Evolutionary conservation across 2,888 invertebrate species (phyloP).

Genomic region (Melanophora roralis): DNA sequence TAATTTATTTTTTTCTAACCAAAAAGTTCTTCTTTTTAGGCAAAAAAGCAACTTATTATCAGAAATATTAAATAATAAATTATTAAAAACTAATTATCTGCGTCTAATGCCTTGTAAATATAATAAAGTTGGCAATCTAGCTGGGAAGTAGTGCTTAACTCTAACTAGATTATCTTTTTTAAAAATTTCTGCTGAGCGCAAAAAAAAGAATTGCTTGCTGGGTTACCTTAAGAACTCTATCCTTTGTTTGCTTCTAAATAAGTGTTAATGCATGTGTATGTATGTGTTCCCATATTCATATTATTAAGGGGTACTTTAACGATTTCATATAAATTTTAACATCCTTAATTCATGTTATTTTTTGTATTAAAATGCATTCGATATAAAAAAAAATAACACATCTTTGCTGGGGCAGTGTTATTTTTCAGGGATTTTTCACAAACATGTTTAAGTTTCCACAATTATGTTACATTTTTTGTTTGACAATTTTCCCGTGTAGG

Average conservation of each 20-base stretch:
- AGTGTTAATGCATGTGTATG: neutral
- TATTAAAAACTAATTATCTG: too few relatives aligned
- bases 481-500: neutral
- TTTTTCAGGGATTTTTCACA: conserved; percentile 46
- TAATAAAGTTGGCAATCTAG: too few relatives aligned
- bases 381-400: conserved; percentile 1
- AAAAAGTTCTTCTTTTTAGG: too few relatives aligned
- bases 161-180: too few relatives aligned
- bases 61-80: too few relatives aligned
- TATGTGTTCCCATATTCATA: neutral
- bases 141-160: too few relatives aligned
- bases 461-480: neutral
- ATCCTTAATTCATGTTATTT: conserved; percentile 39
- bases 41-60: too few relatives aligned
- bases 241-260: neutral
- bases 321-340: neutral
- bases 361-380: conserved; percentile 38
- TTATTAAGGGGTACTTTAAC: conserved; percentile 16
- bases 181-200: too few relatives aligned
- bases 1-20: too few relatives aligned
- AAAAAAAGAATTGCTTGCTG: conserved; percentile 8
- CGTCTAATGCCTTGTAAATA: too few relatives aligned
- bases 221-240: conserved; percentile 5
- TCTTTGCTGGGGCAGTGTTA: conserved; percentile 58
- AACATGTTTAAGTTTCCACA: conserved; percentile 13